Evolutionary conservation across 2,113 vertebrate species (phyloP).

Genomic region (Dendropsophus ebraccatus): DNA sequence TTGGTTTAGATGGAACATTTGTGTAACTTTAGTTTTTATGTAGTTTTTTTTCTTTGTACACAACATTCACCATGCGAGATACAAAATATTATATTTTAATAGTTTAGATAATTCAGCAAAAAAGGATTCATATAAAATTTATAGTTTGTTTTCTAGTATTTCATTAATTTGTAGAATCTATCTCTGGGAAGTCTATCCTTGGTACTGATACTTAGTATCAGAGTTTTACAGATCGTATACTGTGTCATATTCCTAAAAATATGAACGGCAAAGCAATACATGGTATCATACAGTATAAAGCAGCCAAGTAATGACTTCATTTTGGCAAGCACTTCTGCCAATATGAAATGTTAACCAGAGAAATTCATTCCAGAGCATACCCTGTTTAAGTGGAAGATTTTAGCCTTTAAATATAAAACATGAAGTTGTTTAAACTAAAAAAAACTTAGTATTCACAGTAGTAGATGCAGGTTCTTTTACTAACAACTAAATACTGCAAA

Average conservation of each 20-base stretch:
- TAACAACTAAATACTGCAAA: no score
- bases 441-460: not conserved
- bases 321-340: not conserved
- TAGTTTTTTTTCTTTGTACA: no score
- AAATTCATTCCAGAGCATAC: not conserved
- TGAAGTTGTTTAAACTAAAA: not conserved
- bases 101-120: no score
- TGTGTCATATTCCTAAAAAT: constrained; percentile 25
- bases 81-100: no score
- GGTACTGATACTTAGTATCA: not conserved
- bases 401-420: not conserved
- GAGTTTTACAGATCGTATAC: not conserved
- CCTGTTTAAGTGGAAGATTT: not conserved
- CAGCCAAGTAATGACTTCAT: constrained; percentile 21
- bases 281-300: not conserved
- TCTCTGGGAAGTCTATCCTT: constrained; percentile 1
- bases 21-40: no score
- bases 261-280: not conserved
- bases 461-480: no score
- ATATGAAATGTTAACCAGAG: not conserved
- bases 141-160: not conserved
- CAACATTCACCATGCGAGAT: no score
- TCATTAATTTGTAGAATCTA: not conserved
- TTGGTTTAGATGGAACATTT: no score
- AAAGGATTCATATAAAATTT: not conserved